phyloP scores from a whole-genome alignment of 2,797 vertebrate species.

The Halcyon chelicuti region DNA sequence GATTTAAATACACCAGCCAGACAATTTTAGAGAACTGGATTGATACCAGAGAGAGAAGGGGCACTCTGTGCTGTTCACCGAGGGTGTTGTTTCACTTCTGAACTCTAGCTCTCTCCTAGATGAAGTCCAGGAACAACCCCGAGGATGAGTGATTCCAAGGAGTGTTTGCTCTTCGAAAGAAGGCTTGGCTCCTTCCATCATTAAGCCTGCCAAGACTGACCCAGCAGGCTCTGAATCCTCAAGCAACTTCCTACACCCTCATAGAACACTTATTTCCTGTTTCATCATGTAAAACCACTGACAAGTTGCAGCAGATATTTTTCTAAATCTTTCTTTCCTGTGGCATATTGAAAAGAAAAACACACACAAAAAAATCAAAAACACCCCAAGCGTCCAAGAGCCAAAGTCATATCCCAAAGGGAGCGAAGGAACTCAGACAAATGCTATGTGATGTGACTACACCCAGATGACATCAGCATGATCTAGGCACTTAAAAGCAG shows the following conservation, averaged over 20 bases:
- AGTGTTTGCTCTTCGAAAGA: not conserved
- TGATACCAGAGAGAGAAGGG: not conserved
- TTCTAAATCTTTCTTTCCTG: not conserved
- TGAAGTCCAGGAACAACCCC: not conserved
- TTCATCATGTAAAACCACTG: not conserved
- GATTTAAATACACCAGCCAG: not conserved
- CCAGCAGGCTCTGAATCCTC: not conserved
- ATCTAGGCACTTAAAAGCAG: not conserved
- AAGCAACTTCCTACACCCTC: not conserved
- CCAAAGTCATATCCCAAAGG: not conserved
- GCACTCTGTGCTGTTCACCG: rapidly evolving
- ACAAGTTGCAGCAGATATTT: not conserved
- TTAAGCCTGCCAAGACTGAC: not conserved
- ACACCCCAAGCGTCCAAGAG: rapidly evolving
- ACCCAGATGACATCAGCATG: not conserved
- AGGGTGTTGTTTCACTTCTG: not conserved
- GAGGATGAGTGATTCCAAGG: not conserved
- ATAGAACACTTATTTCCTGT: not conserved
- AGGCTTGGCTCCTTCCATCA: not conserved
- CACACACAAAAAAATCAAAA: not conserved
- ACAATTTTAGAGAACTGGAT: not conserved
- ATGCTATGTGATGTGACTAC: not conserved
- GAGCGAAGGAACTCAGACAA: not conserved
- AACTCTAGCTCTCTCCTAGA: not conserved
- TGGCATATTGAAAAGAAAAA: not conserved